A percentile compares a stretch with the other conserved stretches of the same genome.
These are phyloP conservation scores for Zophobas morio DNA, from an alignment of 1,140 invertebrate species.

Conservation along the genomic window DNA sequence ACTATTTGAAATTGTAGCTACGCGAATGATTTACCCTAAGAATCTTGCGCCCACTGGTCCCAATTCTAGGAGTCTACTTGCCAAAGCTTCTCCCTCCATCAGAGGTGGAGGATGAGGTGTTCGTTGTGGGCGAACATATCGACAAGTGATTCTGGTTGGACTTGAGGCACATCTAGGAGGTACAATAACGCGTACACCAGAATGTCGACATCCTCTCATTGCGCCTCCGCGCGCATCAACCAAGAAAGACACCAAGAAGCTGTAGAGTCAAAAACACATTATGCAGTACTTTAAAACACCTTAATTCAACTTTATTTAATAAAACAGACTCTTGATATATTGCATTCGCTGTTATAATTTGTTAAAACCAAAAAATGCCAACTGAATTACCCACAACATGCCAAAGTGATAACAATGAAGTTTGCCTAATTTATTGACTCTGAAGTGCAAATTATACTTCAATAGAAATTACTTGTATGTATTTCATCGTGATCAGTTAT, in stretches of 20 bases:
- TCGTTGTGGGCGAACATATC: slow-evolving; percentile 86
- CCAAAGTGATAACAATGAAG: slow-evolving; percentile 26
- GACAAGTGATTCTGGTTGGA: slow-evolving; percentile 94
- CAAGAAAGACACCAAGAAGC: slow-evolving; percentile 97
- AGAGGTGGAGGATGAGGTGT: slow-evolving; percentile 91
- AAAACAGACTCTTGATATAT: slow-evolving; percentile 21
- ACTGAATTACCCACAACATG: slow-evolving; percentile 11
- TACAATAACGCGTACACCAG: slow-evolving; percentile 94
- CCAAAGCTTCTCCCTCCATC: slow-evolving; percentile 96
- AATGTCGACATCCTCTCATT: slow-evolving; percentile 96
- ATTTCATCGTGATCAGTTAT: not conserved
- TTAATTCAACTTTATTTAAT: slow-evolving; percentile 11
- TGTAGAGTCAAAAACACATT: slow-evolving; percentile 66
- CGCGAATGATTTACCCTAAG: slow-evolving; percentile 82
- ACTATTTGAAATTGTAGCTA: not conserved
- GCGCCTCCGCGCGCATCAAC: slow-evolving; percentile 97
- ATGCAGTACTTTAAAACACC: no score
- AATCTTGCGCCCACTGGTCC: slow-evolving; percentile 97
- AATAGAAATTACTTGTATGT: not conserved
- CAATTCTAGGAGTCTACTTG: slow-evolving; percentile 92
- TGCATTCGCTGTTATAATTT: slow-evolving; percentile 26
- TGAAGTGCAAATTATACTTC: slow-evolving; percentile 6
- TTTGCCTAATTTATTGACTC: not conserved
- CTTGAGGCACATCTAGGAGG: slow-evolving; percentile 93
- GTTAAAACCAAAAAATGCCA: slow-evolving; percentile 29